Conservation (phyloP, 2,888 invertebrate species). For the Apamea epomidion region DNA sequence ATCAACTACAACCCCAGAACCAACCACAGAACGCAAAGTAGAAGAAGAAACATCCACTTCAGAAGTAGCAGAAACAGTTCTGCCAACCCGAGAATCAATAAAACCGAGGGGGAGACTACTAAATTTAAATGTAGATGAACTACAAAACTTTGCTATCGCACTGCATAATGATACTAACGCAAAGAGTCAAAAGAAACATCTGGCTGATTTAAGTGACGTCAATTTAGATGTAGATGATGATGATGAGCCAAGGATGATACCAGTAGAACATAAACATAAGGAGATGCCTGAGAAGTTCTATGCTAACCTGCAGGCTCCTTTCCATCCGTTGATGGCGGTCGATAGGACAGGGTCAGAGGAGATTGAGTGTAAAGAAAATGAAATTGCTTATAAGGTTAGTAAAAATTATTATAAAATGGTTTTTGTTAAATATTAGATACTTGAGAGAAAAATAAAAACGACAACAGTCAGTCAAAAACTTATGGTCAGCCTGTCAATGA, state of each 20-base stretch:
- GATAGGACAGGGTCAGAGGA: slow-evolving; percentile 79
- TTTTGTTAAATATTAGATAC: too few species aligned
- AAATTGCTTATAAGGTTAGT: slow-evolving; percentile 88
- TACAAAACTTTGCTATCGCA: slow-evolving; percentile 85
- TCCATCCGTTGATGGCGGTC: slow-evolving; percentile 78
- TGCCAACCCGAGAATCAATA: slow-evolving; percentile 35
- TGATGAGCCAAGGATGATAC: slow-evolving; percentile 73
- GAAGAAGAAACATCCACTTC: slow-evolving; percentile 58
- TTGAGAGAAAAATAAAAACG: neutral
- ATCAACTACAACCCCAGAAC: slow-evolving; percentile 63
- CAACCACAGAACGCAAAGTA: slow-evolving; percentile 49
- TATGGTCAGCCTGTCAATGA: neutral
- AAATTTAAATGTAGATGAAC: slow-evolving; percentile 85
- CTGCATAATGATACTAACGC: slow-evolving; percentile 82
- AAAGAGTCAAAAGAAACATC: slow-evolving; percentile 75
- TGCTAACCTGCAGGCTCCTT: slow-evolving; percentile 84
- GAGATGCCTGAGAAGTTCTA: slow-evolving; percentile 85
- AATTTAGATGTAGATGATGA: slow-evolving; percentile 93
- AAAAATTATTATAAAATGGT: neutral
- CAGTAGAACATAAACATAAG: slow-evolving; percentile 71
- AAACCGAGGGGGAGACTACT: slow-evolving; percentile 82
- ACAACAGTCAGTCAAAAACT: neutral
- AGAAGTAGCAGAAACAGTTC: slow-evolving; percentile 67
- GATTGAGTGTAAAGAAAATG: slow-evolving; percentile 86
- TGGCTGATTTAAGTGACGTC: slow-evolving; percentile 94